These are phyloP conservation scores for Tachycineta bicolor DNA, from an alignment of 2,113 vertebrate genomes.

Conservation along the genomic window DNA sequence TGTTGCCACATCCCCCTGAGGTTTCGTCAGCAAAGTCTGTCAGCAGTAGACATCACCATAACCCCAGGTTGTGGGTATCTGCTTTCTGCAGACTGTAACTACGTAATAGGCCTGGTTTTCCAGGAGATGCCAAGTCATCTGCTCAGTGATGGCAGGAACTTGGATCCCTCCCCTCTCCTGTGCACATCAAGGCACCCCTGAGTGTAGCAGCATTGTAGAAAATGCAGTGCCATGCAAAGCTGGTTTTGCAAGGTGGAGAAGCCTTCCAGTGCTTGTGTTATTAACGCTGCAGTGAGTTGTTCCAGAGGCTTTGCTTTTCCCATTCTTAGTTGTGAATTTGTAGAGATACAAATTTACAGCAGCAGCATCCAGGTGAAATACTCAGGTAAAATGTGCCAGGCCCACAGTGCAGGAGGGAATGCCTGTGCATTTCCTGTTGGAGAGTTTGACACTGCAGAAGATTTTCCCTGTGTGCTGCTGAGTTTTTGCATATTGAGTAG, in stretches of 20 bases:
- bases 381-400: fast-evolving
- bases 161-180: background rate
- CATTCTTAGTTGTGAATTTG: background rate
- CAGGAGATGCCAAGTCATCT: background rate
- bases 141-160: background rate
- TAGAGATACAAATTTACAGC: background rate
- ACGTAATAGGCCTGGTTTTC: background rate
- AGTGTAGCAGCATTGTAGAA: background rate
- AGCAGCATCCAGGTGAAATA: background rate
- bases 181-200: background rate
- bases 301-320: background rate
- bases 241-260: background rate
- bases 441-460: background rate
- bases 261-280: background rate
- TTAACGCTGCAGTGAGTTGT: background rate
- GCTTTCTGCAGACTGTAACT: background rate
- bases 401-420: background rate
- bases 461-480: background rate
- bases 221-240: background rate
- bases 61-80: background rate
- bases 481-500: background rate
- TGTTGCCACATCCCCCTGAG: background rate
- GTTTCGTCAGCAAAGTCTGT: background rate
- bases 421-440: background rate
- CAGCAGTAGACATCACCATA: background rate